Percentiles rank a stretch among this genome's conserved stretches.
phyloP scores from a whole-genome alignment of 2,113 vertebrate species.

The Odontophorus gujanensis region DNA sequence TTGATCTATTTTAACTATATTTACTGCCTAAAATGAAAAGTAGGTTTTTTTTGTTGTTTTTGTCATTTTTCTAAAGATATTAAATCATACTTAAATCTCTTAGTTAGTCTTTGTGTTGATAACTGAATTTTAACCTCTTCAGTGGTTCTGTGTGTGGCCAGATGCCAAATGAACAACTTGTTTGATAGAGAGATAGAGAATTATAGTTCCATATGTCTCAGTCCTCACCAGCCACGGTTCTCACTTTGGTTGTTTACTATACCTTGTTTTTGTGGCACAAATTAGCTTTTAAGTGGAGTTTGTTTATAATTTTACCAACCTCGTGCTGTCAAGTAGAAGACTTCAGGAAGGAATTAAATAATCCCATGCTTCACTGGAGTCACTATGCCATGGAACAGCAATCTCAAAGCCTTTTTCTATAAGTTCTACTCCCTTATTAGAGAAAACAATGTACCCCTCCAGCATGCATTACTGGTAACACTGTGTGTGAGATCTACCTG shows the following conservation, averaged over 20 bases:
- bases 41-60: too few species aligned
- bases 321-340: background rate
- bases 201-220: accelerated
- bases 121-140: background rate
- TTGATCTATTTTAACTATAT: background rate
- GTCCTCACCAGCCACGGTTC: background rate
- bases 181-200: background rate
- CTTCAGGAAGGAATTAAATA: background rate
- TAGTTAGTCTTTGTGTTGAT: background rate
- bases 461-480: background rate
- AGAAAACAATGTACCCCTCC: background rate
- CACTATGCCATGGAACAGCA: background rate
- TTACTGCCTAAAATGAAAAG: background rate
- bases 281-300: background rate
- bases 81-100: background rate
- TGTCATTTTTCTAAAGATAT: background rate
- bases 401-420: background rate
- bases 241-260: background rate
- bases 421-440: background rate
- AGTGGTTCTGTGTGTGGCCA: background rate
- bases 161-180: background rate
- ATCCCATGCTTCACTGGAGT: background rate
- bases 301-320: background rate
- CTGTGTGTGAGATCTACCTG: background rate
- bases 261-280: background rate